These are phyloP conservation scores for Ernsta delagoae DNA, from an alignment of 2,888 invertebrate genomes.

Conservation along the genomic window DNA sequence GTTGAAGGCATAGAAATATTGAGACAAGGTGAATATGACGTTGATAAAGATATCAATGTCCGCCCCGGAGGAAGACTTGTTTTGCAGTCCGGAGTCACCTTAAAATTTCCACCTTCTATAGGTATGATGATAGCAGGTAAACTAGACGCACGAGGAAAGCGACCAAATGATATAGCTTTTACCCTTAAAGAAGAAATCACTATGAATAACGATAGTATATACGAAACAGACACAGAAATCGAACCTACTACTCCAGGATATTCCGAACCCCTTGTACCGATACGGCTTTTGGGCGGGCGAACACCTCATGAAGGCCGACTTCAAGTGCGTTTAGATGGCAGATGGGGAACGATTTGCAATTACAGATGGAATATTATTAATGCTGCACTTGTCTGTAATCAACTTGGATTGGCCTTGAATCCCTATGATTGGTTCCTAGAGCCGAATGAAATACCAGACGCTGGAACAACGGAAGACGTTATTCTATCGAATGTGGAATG, in stretches of 20 bases:
- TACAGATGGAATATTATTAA: constrained; percentile 97
- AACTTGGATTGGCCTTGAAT: constrained; percentile 96
- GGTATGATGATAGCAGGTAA: constrained; percentile 98
- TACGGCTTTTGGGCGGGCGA: constrained; percentile 92
- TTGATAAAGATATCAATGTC: constrained; percentile 97
- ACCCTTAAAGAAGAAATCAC: constrained; percentile 91
- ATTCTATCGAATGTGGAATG: constrained; percentile 95
- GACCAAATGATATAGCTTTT: constrained; percentile 91
- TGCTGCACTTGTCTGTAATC: constrained; percentile 97
- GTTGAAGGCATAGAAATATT: constrained; percentile 95
- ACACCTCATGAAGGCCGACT: constrained; percentile 94
- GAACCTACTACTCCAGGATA: constrained; percentile 86
- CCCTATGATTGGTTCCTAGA: constrained; percentile 96
- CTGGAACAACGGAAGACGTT: constrained; percentile 91
- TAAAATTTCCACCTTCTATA: constrained; percentile 96
- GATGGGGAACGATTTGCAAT: constrained; percentile 99
- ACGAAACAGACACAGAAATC: constrained; percentile 83
- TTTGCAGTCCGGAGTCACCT: constrained; percentile 93
- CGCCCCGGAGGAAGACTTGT: constrained; percentile 96
- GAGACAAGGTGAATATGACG: constrained; percentile 94
- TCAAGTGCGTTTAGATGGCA: constrained; percentile 92
- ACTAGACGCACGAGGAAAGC: constrained; percentile 92
- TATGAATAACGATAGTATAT: constrained; percentile 86
- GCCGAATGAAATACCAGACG: constrained; percentile 91
- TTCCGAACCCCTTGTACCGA: constrained; percentile 87